Evolutionary conservation across 2,888 invertebrate genomes (phyloP), one percentile per base, ranked within the genome.

Genomic region (Cataglyphis cursor): DNA sequence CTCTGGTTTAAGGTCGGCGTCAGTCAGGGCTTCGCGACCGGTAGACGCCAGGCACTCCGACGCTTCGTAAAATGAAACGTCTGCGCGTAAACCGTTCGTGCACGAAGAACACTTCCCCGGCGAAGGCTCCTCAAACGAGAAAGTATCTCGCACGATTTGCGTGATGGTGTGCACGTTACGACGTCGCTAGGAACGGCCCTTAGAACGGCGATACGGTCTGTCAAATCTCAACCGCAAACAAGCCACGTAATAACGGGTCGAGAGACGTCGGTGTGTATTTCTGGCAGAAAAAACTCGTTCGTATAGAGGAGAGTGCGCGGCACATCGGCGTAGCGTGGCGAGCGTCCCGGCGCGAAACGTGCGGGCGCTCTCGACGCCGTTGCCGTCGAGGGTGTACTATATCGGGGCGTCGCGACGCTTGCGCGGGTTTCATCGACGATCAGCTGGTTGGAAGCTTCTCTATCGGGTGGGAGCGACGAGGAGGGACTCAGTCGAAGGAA

Each of bases 381-480:
- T 66, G 78, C 57, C 15, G 54, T 65, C 24, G 59, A 68, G 66
- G 72, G 68, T 44, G 54, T 28, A 10, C 78, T 86, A 82, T 81
- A 85, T 87, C 87, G 81, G 41, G 81, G 89, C 91, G 91, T 87
- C 90, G 86, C 85, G 90, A 93, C 94, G 94, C 94, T 87, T 94
- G 94, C 94, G 94, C 94, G 93, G 86, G 91, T 89, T 91, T 90
- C 89, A 89, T 90, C 93, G 93, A 94, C 93, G 94, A 94, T 94
- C 94, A 94, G 94, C 94, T 94, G 94, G 93, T 91, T 92, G 91
- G 82, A 85, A 61, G 85, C 54, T 68, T 68, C 44, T 57, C 54
- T 57, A 10, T 57, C 54, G 68, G 57, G 44, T 61, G 66, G 66
- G 54, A 54, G 35, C n/a, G 76, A 9, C 4, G 0, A 15, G 28